Conservation (phyloP, 2,797 vertebrate species). For the Uromys caudimaculatus region DNA sequence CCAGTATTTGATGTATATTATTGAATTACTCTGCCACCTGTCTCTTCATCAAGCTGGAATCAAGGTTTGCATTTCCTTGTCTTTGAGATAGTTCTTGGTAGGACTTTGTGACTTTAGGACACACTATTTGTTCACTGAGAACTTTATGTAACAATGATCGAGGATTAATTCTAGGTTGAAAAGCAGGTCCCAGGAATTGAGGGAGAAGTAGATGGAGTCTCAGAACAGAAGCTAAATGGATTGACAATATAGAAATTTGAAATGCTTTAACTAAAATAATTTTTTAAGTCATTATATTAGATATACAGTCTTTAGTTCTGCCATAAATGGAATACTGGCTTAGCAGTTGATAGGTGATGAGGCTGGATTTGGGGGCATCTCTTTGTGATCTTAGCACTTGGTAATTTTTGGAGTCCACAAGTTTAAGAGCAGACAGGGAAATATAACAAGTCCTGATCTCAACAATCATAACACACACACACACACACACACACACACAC, state of each 20-base stretch:
- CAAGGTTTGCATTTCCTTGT: not conserved
- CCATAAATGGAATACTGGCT: not conserved
- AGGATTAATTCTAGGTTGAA: not conserved
- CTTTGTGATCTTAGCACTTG: not conserved
- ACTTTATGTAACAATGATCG: not conserved
- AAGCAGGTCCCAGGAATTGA: not conserved
- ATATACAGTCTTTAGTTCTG: not conserved
- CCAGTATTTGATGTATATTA: not conserved
- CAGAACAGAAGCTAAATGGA: not conserved
- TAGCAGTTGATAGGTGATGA: not conserved
- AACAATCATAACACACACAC: not conserved
- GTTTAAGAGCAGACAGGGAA: not conserved
- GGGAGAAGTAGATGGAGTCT: not conserved
- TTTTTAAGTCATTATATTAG: not conserved
- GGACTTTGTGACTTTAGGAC: constrained; percentile 4
- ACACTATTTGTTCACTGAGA: not conserved
- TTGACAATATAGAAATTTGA: not conserved
- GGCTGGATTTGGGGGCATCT: not conserved
- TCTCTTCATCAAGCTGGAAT: not conserved
- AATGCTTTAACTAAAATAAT: not conserved
- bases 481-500: not conserved
- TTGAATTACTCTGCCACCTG: not conserved
- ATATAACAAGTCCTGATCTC: not conserved
- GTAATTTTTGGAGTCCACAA: not conserved
- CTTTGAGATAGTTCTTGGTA: not conserved